A percentile compares a stretch with the other conserved stretches of the same genome.
phyloP scores from a whole-genome alignment of 2,113 vertebrate species.

The Percina caprodes region DNA sequence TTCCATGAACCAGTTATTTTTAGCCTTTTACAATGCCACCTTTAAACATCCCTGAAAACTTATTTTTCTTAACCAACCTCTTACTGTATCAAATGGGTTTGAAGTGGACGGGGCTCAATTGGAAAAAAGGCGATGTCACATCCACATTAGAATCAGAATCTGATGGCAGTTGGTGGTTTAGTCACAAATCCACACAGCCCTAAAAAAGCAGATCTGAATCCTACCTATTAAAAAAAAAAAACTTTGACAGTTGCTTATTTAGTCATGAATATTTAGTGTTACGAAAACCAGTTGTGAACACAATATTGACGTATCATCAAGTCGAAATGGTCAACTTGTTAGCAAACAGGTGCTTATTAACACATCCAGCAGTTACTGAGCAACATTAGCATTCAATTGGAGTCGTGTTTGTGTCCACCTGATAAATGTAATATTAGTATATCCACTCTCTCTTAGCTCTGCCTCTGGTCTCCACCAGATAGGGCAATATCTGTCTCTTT shows the following conservation, averaged over 20 bases:
- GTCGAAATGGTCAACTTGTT: no score
- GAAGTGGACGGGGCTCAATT: neutral
- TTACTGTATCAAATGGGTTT: neutral
- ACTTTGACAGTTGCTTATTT: neutral
- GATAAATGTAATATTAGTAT: neutral
- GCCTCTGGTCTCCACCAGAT: neutral
- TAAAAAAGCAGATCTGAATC: no score
- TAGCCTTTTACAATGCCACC: neutral
- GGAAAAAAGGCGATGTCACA: neutral
- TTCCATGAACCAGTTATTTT: constrained; percentile 2
- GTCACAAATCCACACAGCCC: neutral
- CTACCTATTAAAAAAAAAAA: no score
- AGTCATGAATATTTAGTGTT: no score
- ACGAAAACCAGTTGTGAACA: no score
- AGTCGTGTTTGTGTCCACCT: neutral
- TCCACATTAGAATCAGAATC: neutral
- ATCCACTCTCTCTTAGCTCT: neutral
- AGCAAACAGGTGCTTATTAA: neutral
- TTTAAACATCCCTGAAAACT: neutral
- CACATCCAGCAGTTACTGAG: neutral
- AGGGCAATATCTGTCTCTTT: neutral
- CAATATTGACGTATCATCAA: no score
- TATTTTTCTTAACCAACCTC: neutral
- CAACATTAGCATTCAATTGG: neutral
- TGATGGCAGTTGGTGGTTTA: neutral